Percentiles rank a stretch among this genome's conserved stretches.
phyloP scores from a whole-genome alignment of 1,140 invertebrate genomes.

The Drosophila pseudoananassae region DNA sequence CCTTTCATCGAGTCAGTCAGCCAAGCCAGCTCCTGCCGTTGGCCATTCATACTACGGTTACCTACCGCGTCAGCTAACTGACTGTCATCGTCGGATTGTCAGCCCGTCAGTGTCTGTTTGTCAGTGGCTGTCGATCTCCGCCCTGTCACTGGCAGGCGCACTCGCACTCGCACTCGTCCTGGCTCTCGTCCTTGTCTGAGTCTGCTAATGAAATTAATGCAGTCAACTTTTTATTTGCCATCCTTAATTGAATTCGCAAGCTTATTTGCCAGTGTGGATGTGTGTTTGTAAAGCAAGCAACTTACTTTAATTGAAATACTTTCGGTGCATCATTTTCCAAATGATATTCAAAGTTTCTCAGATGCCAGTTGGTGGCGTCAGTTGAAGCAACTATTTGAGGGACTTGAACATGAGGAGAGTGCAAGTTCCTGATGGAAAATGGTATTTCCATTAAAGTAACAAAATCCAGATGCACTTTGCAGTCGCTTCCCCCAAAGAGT shows the following conservation, averaged over 20 bases:
- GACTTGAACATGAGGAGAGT: neutral
- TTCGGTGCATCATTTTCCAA: slow-evolving; percentile 37
- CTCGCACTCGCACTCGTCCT: slow-evolving; percentile 33
- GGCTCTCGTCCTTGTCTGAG: slow-evolving; percentile 19
- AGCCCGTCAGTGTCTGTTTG: slow-evolving; percentile 17
- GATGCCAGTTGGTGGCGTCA: neutral
- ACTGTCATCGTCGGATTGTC: slow-evolving; percentile 14
- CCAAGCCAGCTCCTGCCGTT: slow-evolving; percentile 19
- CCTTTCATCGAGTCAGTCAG: slow-evolving; percentile 22
- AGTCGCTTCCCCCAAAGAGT: neutral
- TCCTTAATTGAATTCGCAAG: slow-evolving; percentile 74
- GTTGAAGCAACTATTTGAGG: slow-evolving; percentile 7
- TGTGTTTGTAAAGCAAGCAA: slow-evolving; percentile 15
- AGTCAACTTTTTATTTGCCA: slow-evolving; percentile 72
- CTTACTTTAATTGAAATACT: slow-evolving; percentile 56
- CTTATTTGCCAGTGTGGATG: slow-evolving; percentile 20
- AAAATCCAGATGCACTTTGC: no score
- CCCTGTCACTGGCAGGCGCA: slow-evolving; percentile 18
- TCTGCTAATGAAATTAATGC: slow-evolving; percentile 75
- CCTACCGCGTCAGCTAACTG: slow-evolving; percentile 4
- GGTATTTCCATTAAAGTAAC: no score
- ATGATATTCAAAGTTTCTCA: slow-evolving; percentile 25
- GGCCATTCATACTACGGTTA: slow-evolving; percentile 4
- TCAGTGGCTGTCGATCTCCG: slow-evolving; percentile 9
- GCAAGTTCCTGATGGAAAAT: no score